Percentiles rank a stretch among this genome's conserved stretches.
phyloP scores from a whole-genome alignment of 2,888 invertebrate genomes.

The Andrena hattorfiana region DNA sequence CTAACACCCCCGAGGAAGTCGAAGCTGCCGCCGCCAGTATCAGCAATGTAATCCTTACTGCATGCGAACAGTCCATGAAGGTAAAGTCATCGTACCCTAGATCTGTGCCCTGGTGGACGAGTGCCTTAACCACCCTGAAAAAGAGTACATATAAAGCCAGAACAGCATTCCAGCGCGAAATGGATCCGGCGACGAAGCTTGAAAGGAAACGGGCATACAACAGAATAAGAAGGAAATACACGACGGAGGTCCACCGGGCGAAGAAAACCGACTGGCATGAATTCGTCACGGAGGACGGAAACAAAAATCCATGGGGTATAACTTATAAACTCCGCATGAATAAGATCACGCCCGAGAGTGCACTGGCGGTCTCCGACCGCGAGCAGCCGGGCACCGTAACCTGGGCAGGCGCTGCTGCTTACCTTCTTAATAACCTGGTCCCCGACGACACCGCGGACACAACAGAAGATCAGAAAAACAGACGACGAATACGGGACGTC shows the following conservation, averaged over 20 bases:
- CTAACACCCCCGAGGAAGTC: neutral
- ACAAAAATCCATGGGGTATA: neutral
- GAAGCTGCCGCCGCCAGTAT: neutral
- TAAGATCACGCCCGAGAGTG: neutral
- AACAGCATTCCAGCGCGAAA: neutral
- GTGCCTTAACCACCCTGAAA: neutral
- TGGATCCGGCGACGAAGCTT: neutral
- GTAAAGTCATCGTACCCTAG: neutral
- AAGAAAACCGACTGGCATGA: neutral
- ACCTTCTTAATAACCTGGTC: neutral
- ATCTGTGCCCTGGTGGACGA: conserved; percentile 13
- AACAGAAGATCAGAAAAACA: neutral
- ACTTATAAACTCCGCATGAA: neutral
- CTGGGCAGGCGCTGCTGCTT: neutral
- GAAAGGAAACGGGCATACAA: neutral
- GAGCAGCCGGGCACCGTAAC: neutral
- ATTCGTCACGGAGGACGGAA: conserved; percentile 21
- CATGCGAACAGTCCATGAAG: neutral
- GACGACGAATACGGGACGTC: neutral
- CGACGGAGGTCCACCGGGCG: neutral
- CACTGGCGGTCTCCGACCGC: neutral
- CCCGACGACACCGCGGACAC: neutral
- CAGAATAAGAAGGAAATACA: neutral
- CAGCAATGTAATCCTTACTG: neutral
- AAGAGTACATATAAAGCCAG: neutral